Evolutionary conservation across 2,113 vertebrate species (phyloP).

Genomic region (Alces alces): DNA sequence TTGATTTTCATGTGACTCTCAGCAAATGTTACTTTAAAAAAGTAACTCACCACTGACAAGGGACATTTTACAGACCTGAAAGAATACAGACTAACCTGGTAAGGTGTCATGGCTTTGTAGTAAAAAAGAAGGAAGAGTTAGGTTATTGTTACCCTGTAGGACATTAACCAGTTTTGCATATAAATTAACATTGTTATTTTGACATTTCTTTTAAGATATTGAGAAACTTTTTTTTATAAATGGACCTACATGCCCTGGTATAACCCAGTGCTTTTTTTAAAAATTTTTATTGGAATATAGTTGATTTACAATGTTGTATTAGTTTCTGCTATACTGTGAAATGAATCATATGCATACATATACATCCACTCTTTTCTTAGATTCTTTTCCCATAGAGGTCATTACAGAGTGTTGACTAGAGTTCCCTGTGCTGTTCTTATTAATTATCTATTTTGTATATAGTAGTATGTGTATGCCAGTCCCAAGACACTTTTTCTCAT

Average conservation of each 20-base stretch:
- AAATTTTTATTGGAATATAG: not conserved
- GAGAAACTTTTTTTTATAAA: not conserved
- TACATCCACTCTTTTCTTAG: not conserved
- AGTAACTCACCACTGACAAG: not conserved
- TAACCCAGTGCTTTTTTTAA: not conserved
- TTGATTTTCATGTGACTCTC: not conserved
- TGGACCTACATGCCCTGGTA: not conserved
- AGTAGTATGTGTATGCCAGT: not conserved
- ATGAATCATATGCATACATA: not conserved
- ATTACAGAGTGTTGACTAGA: not conserved
- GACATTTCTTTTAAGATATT: not conserved
- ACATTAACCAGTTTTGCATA: not conserved
- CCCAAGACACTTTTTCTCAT: not conserved
- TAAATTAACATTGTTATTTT: not conserved
- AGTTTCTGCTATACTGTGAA: not conserved
- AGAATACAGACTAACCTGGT: not conserved
- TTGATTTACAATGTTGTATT: not conserved
- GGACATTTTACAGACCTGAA: not conserved
- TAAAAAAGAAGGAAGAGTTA: not conserved
- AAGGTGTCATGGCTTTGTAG: not conserved
- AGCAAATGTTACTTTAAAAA: not conserved
- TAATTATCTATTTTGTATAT: not conserved
- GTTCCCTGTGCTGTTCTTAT: not conserved
- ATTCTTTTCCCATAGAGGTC: not conserved
- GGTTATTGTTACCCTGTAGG: not conserved